Evolutionary conservation across 2,888 invertebrate genomes (phyloP), one percentile per base, ranked within the genome.

Genomic region (Thymelicus acteon): DNA sequence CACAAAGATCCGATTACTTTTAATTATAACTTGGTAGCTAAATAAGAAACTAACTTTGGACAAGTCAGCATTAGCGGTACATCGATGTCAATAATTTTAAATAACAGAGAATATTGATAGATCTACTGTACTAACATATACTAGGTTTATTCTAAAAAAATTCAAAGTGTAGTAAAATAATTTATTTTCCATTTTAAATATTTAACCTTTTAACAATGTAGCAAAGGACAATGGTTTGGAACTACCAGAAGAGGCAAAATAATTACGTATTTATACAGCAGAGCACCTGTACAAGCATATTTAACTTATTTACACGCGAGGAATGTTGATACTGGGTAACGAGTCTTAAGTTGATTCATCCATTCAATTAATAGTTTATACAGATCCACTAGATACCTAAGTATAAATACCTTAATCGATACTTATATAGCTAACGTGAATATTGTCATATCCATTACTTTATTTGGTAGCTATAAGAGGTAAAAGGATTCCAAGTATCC

Each of bases 191-290:
- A 7, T 58, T 44, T 66, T 61, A 58, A 73, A 63, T 71, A 48
- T 63, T 69, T 52, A 65, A 49, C 64, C 39, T 69, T 65, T 62
- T 68, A 69, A 67, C 67, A 73, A 72, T 74, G 73, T 8, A 68
- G 12, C 47, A 37, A 68, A 68, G 68, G 54, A 68, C 44, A 47
- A n/a, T 15, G 40, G 19, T 49, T n/a, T 24, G 57, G 54, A 62
- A 31, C 24, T 54, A 73, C 31, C 54, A 48, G 48, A 60, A 67
- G 71, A 44, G 44, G 60, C 71, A 52, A 69, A 69, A 54, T 52
- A 74, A 76, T 77, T 68, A 74, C 76, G 74, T 85, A 85, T 88
- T 87, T 86, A 85, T 82, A 80, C 87, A 87, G 84, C 79, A 79
- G 83, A 72, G 78, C 80, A 81, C 79, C 82, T 84, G 85, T 86